A percentile compares a stretch with the other conserved stretches of the same genome.
These are phyloP conservation scores for Papilio dardanus DNA, from an alignment of 1,140 invertebrate species.

Conservation along the genomic window DNA sequence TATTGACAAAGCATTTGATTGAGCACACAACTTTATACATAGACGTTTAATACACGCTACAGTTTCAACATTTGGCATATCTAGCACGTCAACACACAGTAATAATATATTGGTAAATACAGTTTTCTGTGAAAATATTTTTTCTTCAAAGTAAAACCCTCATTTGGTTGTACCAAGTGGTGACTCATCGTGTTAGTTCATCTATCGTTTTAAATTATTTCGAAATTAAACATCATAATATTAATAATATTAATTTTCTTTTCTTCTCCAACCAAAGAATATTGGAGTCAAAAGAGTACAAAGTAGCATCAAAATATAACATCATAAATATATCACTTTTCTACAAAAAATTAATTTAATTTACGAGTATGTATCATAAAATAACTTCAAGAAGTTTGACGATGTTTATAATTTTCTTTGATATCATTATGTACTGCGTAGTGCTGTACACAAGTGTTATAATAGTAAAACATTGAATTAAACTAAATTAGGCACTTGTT, in stretches of 20 bases:
- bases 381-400: too few relatives aligned
- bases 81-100: conserved; percentile 65
- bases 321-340: too few relatives aligned
- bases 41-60: conserved; percentile 55
- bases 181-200: background rate
- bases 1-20: background rate
- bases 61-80: conserved; percentile 71
- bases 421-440: too few relatives aligned
- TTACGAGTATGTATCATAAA: too few relatives aligned
- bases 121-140: conserved; percentile 48
- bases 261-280: background rate
- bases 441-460: too few relatives aligned
- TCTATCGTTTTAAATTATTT: background rate
- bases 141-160: background rate
- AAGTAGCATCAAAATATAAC: background rate
- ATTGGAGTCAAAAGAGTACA: too few relatives aligned
- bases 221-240: background rate
- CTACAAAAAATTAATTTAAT: too few relatives aligned
- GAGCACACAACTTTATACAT: background rate
- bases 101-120: conserved; percentile 38
- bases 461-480: too few relatives aligned
- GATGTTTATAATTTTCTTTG: too few relatives aligned
- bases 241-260: background rate
- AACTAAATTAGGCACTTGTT: too few relatives aligned
- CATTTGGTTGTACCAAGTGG: background rate